Evolutionary conservation across 2,113 vertebrate species (phyloP), one percentile per base, ranked within the genome.

Genomic region (Tinamus guttatus): DNA sequence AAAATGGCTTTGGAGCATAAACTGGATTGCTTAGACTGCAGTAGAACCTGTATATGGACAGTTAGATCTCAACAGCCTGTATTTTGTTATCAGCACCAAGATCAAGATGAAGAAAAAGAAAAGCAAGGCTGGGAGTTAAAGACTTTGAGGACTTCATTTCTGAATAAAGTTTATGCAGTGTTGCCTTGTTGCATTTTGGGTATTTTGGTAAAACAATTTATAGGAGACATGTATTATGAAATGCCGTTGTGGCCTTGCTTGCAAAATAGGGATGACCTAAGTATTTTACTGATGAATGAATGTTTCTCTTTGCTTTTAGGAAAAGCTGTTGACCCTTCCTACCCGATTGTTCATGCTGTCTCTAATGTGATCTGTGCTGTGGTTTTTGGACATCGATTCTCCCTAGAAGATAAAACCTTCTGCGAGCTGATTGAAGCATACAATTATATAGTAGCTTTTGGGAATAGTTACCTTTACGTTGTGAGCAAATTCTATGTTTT

Each of bases 341-440:
- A 85, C 8, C 68, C 86, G n/a, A 56, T 97, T 40, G 83, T 96
- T 36, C 95, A 92, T 0, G 54, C 95, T 15, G 95, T 85, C 5
- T 84, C 95, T 16, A 97, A 96, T 9, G 95, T 97, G 34, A 97
- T 82, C 24, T 94, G 80, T 81, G 91, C 88, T 38, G 95, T 97
- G 9, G 91, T 97, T 47, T 97, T 98, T 64, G 95, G 98, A 12
- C 89, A 64, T 51, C 60, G 45, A 32, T 97, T 97, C 56, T 94
- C 95, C 40, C 81, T 32, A 0, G 94, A 97, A 60, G 96, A 97
- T 22, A 30, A 95, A 67, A 96, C 90, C 17, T 97, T 97, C 87
- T 30, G 1, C 27, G 62, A 93, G 47, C 71, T 98, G 88, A 95
- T 94, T 27, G 64, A 89, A 87, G 92, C 93, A 9, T 93, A 85